A percentile compares a stretch with the other conserved stretches of the same genome.
Conservation (phyloP, 2,888 invertebrate genomes). For the Dryadula phaetusa region DNA sequence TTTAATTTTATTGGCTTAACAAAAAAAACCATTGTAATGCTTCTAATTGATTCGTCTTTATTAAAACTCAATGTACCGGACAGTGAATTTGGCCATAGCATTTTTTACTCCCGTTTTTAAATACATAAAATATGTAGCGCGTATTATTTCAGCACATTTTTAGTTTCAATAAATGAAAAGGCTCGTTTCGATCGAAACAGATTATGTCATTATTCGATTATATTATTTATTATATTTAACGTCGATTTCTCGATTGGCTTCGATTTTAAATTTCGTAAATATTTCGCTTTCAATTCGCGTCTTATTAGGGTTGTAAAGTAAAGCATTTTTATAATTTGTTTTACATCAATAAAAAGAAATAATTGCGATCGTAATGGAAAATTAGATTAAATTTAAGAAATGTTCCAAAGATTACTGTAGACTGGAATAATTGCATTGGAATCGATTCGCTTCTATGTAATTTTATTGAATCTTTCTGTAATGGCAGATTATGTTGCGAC, state of each 20-base stretch:
- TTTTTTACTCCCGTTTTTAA: conserved; percentile 9
- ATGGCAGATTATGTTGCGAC: conserved; percentile 20
- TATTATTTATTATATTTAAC: conserved; percentile 18
- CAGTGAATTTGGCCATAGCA: background rate
- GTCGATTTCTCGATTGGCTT: conserved; percentile 7
- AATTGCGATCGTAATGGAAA: conserved; percentile 26
- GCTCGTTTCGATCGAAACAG: background rate
- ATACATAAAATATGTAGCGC: conserved; percentile 1
- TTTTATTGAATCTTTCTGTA: conserved; percentile 24
- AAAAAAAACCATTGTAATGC: background rate
- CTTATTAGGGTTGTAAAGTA: conserved; percentile 21
- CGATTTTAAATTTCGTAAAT: conserved; percentile 6
- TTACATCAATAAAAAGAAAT: background rate
- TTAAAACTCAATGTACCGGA: conserved; percentile 11
- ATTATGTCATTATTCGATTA: conserved; percentile 23
- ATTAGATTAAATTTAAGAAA: conserved; percentile 31
- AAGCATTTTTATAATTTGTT: conserved; percentile 8
- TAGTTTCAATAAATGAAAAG: conserved; percentile 20
- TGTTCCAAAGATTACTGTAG: conserved; percentile 10
- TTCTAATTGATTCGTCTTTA: conserved; percentile 8
- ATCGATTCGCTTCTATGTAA: conserved; percentile 25
- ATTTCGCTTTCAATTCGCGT: conserved; percentile 1
- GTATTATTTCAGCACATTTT: conserved; percentile 19
- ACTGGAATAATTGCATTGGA: conserved; percentile 20
- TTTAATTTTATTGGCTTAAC: conserved; percentile 12